Conservation (phyloP, 2,888 invertebrate genomes). For the Agriopis leucophaearia region DNA sequence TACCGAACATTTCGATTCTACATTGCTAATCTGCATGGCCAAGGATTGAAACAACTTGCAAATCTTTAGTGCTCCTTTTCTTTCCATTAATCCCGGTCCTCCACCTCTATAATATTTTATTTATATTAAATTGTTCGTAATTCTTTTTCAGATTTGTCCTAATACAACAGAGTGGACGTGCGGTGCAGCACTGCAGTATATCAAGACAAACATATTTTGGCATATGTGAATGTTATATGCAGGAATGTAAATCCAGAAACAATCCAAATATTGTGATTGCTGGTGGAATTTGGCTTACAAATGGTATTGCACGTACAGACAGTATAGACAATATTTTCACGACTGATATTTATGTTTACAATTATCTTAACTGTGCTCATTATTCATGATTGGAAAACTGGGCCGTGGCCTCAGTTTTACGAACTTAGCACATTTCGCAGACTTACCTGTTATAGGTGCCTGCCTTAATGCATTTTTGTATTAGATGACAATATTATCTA, state of each 20-base stretch:
- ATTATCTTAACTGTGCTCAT: not conserved
- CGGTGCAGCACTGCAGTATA: constrained; percentile 76
- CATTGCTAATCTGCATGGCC: too few relatives aligned
- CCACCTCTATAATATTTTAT: too few relatives aligned
- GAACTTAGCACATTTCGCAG: too few relatives aligned
- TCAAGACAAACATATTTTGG: constrained; percentile 86
- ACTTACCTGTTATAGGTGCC: too few relatives aligned
- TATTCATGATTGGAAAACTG: not conserved
- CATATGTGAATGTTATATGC: constrained; percentile 84
- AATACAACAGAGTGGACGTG: constrained; percentile 68
- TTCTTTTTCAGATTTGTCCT: constrained; percentile 79
- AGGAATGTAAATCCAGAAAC: constrained; percentile 71
- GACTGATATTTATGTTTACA: constrained; percentile 29
- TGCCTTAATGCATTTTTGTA: constrained; percentile 1
- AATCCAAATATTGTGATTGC: constrained; percentile 70
- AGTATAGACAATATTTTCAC: constrained; percentile 25
- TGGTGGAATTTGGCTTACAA: constrained; percentile 71
- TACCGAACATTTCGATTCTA: too few relatives aligned
- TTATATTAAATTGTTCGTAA: not conserved
- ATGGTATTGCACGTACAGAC: constrained; percentile 59
- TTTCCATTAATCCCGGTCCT: too few relatives aligned
- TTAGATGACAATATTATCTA: constrained; percentile 62
- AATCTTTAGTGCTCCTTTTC: too few relatives aligned
- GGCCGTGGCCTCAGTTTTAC: not conserved
- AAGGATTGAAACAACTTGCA: too few relatives aligned